phyloP scores from a whole-genome alignment of 1,140 invertebrate genomes.

The Diabrotica undecimpunctata region DNA sequence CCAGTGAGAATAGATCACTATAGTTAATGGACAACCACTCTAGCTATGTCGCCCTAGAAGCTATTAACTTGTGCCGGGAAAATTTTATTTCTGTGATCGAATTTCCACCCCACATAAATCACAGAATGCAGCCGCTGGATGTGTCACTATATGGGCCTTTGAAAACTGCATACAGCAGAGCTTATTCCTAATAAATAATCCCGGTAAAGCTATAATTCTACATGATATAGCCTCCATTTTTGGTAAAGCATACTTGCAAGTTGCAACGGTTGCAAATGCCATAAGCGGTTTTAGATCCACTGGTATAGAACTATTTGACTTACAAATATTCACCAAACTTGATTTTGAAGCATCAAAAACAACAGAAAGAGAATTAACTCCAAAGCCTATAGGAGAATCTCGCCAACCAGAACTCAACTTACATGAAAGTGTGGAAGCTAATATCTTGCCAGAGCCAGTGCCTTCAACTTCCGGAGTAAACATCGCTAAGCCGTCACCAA shows the following conservation, averaged over 20 bases:
- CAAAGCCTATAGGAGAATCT: neutral
- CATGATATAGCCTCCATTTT: constrained; percentile 14
- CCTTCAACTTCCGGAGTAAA: neutral
- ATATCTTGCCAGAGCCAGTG: neutral
- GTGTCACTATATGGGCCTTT: constrained; percentile 44
- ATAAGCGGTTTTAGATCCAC: constrained; percentile 10
- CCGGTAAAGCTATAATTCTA: constrained; percentile 8
- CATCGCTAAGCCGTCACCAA: neutral
- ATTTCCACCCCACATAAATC: constrained; percentile 44
- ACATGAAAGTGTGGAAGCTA: neutral
- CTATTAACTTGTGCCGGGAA: constrained; percentile 38
- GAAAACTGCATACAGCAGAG: constrained; percentile 37
- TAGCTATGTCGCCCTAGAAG: constrained; percentile 35
- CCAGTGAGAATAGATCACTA: constrained; percentile 38
- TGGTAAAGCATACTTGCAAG: constrained; percentile 9
- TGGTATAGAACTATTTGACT: constrained; percentile 1
- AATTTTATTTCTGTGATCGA: constrained; percentile 42
- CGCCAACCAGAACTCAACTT: neutral
- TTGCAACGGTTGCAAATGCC: constrained; percentile 7
- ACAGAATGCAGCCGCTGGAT: constrained; percentile 46
- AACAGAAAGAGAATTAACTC: neutral
- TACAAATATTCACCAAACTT: neutral
- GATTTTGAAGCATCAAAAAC: neutral
- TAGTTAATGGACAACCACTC: constrained; percentile 49
- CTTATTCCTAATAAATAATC: constrained; percentile 14